Evolutionary conservation across 1,140 invertebrate genomes (phyloP).

Genomic region (Zaprionus gabonicus): DNA sequence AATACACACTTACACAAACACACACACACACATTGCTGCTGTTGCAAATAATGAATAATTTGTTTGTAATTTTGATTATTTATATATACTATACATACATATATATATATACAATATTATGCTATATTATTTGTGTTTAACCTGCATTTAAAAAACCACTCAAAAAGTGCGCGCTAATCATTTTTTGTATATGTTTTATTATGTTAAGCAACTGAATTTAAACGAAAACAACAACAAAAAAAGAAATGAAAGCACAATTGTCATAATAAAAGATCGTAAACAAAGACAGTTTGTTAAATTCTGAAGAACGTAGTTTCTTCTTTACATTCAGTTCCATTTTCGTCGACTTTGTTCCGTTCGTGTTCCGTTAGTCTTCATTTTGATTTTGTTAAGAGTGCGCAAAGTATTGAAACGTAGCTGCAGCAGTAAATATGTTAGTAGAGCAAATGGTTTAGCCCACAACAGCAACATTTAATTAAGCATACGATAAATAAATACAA

Average conservation of each 20-base stretch:
- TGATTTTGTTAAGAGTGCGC: constrained; percentile 42
- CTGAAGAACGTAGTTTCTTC: background rate
- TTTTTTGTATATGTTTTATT: constrained; percentile 66
- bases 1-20: constrained; percentile 1
- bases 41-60: constrained; percentile 53
- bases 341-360: constrained; percentile 24
- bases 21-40: constrained; percentile 62
- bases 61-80: constrained; percentile 55
- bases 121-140: constrained; percentile 76
- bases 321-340: constrained; percentile 26
- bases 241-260: constrained; percentile 31
- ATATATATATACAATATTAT: constrained; percentile 49
- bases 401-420: constrained; percentile 60
- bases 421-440: constrained; percentile 57
- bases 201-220: constrained; percentile 59
- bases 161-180: constrained; percentile 49
- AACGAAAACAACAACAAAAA: constrained; percentile 27
- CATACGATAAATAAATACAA: constrained; percentile 63
- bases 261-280: background rate
- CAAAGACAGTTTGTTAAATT: background rate
- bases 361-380: constrained; percentile 35
- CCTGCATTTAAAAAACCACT: constrained; percentile 65
- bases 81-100: constrained; percentile 40
- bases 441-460: constrained; percentile 59
- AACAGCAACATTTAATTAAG: constrained; percentile 83